Percentiles rank a stretch among this genome's conserved stretches.
phyloP scores from a whole-genome alignment of 2,797 vertebrate species.

The Scarus forsteni region DNA sequence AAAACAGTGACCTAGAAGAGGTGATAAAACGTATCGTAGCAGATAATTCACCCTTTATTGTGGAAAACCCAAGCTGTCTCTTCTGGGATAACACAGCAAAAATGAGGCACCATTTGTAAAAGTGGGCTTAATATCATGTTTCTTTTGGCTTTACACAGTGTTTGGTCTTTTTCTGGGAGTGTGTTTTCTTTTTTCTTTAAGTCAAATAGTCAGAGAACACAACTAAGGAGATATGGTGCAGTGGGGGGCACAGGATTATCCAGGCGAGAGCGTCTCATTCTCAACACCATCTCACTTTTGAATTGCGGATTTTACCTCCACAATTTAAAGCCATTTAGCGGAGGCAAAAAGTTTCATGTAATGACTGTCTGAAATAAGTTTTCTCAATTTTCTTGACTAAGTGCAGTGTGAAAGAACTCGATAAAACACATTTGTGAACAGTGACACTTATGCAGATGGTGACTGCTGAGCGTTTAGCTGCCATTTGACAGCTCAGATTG shows the following conservation, averaged over 20 bases:
- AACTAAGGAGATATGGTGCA: not conserved
- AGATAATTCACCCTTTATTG: conserved; percentile 57
- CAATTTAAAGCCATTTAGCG: conserved; percentile 8
- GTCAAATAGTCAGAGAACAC: not conserved
- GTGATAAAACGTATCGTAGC: conserved; percentile 60
- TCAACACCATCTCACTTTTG: not conserved
- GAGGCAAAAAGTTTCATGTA: conserved; percentile 11
- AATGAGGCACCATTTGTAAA: conserved; percentile 21
- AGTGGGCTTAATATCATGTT: conserved; percentile 10
- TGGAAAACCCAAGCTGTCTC: conserved; percentile 31
- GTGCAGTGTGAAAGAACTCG: conserved; percentile 14
- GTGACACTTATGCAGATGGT: conserved; percentile 17
- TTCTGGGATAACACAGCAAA: conserved; percentile 21
- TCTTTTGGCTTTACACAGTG: not conserved
- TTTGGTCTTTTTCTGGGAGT: not conserved
- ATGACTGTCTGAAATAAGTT: conserved; percentile 25
- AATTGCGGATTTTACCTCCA: not conserved
- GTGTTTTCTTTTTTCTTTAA: conserved; percentile 1
- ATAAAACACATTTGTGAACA: conserved; percentile 7
- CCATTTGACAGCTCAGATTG: conserved; percentile 6
- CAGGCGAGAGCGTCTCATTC: not conserved
- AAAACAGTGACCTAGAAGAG: conserved; percentile 63
- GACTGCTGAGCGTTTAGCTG: conserved; percentile 1
- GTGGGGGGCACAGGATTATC: conserved; percentile 14
- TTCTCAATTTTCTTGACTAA: conserved; percentile 11